Percentiles rank a stretch among this genome's conserved stretches.
Conservation (phyloP, 2,113 vertebrate species). For the Leptocoma aspasia region DNA sequence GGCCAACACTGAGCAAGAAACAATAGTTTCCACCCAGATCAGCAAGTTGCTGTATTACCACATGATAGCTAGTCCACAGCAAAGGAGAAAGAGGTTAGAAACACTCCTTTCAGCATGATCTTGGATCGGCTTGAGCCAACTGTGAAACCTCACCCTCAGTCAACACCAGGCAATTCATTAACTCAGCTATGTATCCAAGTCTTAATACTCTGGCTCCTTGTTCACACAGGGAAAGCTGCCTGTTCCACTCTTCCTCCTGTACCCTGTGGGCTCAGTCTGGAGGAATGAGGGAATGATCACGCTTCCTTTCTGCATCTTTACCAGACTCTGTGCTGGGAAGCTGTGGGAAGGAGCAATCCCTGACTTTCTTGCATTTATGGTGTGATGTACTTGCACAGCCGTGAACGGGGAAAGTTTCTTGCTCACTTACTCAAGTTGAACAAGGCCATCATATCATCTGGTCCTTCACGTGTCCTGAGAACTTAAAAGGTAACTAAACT, state of each 20-base stretch:
- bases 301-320: not conserved
- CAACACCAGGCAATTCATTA: conserved; percentile 53
- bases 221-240: not conserved
- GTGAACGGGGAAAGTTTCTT: not conserved
- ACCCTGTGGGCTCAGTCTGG: not conserved
- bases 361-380: not conserved
- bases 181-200: not conserved
- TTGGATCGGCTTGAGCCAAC: conserved; percentile 1
- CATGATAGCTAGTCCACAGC: not conserved
- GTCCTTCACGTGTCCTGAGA: not conserved
- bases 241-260: not conserved
- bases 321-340: not conserved
- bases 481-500: not conserved
- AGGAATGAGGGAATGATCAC: not conserved
- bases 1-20: not conserved
- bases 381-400: accelerated
- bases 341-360: not conserved
- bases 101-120: not conserved
- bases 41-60: not conserved
- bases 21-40: not conserved
- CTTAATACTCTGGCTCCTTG: not conserved
- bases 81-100: not conserved
- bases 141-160: conserved; percentile 35
- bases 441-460: not conserved
- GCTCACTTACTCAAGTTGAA: not conserved